phyloP scores from a whole-genome alignment of 2,888 invertebrate genomes.

The Nomada flava region DNA sequence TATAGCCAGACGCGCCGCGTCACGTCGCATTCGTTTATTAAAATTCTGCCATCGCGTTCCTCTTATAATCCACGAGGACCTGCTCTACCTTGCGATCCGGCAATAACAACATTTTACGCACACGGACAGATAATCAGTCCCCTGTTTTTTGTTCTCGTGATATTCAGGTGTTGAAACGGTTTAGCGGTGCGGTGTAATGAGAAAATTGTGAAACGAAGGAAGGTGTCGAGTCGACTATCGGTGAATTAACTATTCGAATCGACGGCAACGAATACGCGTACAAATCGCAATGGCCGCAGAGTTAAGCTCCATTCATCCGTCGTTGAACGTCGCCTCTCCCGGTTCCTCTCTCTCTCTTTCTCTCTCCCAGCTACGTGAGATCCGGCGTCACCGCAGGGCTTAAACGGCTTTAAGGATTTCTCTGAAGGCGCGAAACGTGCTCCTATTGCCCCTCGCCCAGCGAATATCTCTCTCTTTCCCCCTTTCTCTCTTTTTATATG shows the following conservation, averaged over 20 bases:
- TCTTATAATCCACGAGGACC: too few relatives aligned
- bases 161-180: too few relatives aligned
- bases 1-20: conserved; percentile 25
- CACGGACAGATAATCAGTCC: background rate
- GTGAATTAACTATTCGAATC: conserved; percentile 70
- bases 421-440: conserved; percentile 61
- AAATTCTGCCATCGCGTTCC: too few relatives aligned
- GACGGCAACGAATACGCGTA: conserved; percentile 67
- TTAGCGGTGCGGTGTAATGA: background rate
- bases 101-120: too few relatives aligned
- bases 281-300: conserved; percentile 70
- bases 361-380: conserved; percentile 65
- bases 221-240: conserved; percentile 57
- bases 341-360: conserved; percentile 6
- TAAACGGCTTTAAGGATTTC: conserved; percentile 71
- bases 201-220: background rate
- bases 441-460: conserved; percentile 14
- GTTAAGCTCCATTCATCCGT: conserved; percentile 73
- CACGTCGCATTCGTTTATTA: background rate
- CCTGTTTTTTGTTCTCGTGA: too few relatives aligned
- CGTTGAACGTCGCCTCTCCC: conserved; percentile 62
- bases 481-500: conserved; percentile 47
- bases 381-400: conserved; percentile 71
- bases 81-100: too few relatives aligned
- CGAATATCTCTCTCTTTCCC: background rate